Percentiles rank a stretch among this genome's conserved stretches.
Conservation (phyloP, 2,113 vertebrate genomes). For the Epinephelus lanceolatus region DNA sequence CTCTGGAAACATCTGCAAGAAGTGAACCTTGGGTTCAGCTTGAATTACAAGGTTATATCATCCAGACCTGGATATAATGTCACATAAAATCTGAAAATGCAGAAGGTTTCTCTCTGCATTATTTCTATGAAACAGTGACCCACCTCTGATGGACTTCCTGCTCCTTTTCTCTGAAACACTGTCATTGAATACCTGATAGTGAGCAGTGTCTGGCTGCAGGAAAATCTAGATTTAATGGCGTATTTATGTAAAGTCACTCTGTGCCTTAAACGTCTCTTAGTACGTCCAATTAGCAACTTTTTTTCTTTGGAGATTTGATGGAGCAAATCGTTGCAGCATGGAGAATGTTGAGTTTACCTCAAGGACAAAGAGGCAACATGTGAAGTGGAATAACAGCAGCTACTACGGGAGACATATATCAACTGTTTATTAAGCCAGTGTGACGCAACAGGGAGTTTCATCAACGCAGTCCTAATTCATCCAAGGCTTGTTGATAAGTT, state of each 20-base stretch:
- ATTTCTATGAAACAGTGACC: neutral
- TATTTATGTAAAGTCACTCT: neutral
- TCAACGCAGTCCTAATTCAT: constrained; percentile 46
- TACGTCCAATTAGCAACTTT: neutral
- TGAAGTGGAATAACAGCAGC: constrained; percentile 23
- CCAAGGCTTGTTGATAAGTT: constrained; percentile 49
- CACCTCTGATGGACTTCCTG: neutral
- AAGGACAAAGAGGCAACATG: neutral
- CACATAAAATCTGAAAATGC: neutral
- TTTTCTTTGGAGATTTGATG: neutral
- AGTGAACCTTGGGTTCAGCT: neutral
- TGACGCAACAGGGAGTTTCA: constrained; percentile 52
- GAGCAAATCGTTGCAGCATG: neutral
- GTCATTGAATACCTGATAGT: neutral
- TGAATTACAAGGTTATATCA: neutral
- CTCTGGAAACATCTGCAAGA: neutral
- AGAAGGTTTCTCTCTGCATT: neutral
- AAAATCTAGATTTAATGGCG: neutral
- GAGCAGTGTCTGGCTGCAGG: neutral
- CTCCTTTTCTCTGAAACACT: neutral
- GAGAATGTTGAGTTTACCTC: neutral
- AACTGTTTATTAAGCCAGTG: constrained; percentile 39
- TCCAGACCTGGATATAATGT: neutral
- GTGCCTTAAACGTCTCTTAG: neutral
- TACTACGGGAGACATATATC: constrained; percentile 48